Conservation (phyloP, 2,113 vertebrate genomes). For the Lichenostomus cassidix region DNA sequence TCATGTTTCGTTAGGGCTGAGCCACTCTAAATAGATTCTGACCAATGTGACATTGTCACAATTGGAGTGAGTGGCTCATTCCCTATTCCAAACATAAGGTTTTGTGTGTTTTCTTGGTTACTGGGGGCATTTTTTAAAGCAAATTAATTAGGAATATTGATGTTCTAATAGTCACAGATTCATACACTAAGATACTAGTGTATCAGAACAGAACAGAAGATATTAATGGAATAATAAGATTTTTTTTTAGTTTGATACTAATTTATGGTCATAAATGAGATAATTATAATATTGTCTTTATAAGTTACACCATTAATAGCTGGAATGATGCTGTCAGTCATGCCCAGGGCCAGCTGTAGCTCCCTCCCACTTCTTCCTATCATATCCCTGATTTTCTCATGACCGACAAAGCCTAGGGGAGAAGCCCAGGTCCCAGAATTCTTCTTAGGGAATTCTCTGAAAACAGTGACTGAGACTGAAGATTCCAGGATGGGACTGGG, state of each 20-base stretch:
- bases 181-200: no score
- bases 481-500: rapidly evolving
- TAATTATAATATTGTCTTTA: neutral
- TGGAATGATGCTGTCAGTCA: neutral
- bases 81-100: neutral
- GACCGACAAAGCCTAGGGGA: rapidly evolving
- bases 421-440: neutral
- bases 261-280: neutral
- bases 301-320: neutral
- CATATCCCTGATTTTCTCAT: neutral
- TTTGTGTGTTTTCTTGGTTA: neutral
- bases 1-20: rapidly evolving
- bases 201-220: neutral
- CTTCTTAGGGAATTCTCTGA: neutral
- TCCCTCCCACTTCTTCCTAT: neutral
- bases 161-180: neutral
- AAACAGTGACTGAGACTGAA: rapidly evolving
- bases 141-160: neutral
- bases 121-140: neutral
- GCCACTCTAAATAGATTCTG: neutral
- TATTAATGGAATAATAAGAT: neutral
- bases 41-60: rapidly evolving
- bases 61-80: rapidly evolving
- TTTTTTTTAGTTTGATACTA: neutral
- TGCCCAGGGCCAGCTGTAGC: neutral